A percentile compares a stretch with the other conserved stretches of the same genome.
phyloP scores from a whole-genome alignment of 2,888 invertebrate genomes.

The Slavum lentiscoides region DNA sequence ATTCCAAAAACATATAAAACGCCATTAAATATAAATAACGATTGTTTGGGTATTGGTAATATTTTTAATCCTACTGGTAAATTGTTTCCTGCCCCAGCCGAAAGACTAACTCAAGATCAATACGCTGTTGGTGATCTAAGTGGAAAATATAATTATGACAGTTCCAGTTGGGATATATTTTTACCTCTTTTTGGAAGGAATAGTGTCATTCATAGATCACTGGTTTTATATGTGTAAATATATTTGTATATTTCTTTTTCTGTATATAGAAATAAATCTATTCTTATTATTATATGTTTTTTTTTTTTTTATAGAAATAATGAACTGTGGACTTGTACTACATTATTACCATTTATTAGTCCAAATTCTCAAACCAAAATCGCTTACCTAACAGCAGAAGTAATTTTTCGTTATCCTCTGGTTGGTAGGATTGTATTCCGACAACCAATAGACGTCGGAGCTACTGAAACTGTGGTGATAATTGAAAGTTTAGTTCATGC shows the following conservation, averaged over 20 bases:
- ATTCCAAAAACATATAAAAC: slow-evolving; percentile 44
- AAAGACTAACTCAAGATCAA: slow-evolving; percentile 82
- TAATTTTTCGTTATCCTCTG: slow-evolving; percentile 82
- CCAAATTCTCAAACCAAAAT: slow-evolving; percentile 70
- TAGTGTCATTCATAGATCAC: slow-evolving; percentile 78
- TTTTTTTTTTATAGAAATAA: slow-evolving; percentile 56
- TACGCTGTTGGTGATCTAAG: slow-evolving; percentile 88
- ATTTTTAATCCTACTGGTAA: slow-evolving; percentile 74
- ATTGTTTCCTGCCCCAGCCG: slow-evolving; percentile 58
- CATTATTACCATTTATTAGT: slow-evolving; percentile 67
- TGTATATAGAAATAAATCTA: slow-evolving; percentile 9
- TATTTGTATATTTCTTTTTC: neutral
- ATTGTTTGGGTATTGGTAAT: slow-evolving; percentile 72
- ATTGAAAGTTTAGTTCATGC: slow-evolving; percentile 84
- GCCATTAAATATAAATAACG: slow-evolving; percentile 57
- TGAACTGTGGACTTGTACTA: slow-evolving; percentile 69
- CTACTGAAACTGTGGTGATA: slow-evolving; percentile 82
- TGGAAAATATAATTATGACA: slow-evolving; percentile 80
- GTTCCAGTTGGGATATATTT: slow-evolving; percentile 82
- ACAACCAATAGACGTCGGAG: slow-evolving; percentile 77
- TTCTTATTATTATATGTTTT: too few species aligned
- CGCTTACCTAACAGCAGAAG: slow-evolving; percentile 77
- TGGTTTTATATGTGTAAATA: slow-evolving; percentile 74
- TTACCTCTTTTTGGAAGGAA: slow-evolving; percentile 79
- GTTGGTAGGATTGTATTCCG: slow-evolving; percentile 82